Conservation (phyloP, 2,113 vertebrate species). For the Scartelaos histophorus region DNA sequence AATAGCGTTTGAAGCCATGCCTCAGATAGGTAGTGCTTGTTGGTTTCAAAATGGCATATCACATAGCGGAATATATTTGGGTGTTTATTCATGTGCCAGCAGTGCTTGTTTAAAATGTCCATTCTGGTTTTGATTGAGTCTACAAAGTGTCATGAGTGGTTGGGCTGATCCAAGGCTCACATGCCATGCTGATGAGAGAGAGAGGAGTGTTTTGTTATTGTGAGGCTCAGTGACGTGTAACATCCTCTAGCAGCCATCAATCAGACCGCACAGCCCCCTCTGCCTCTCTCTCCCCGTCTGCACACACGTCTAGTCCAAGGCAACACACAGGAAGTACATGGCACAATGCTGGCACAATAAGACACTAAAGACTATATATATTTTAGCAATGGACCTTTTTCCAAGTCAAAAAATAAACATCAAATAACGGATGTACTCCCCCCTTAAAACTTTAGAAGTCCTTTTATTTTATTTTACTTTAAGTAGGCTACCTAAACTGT, state of each 20-base stretch:
- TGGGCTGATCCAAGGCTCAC: slow-evolving; percentile 9
- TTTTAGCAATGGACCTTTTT: too few relatives aligned
- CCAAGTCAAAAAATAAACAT: too few relatives aligned
- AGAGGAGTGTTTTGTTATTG: slow-evolving; percentile 72
- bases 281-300: slow-evolving; percentile 39
- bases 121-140: slow-evolving; percentile 1
- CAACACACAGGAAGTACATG: slow-evolving; percentile 48
- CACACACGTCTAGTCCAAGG: slow-evolving; percentile 20
- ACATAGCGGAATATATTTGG: neutral
- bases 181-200: slow-evolving; percentile 27
- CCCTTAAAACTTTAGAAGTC: too few relatives aligned
- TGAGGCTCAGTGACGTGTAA: slow-evolving; percentile 65
- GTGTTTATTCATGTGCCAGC: neutral
- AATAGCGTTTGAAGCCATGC: neutral
- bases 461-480: too few relatives aligned
- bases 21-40: neutral
- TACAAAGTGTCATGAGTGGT: neutral
- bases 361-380: slow-evolving; percentile 9
- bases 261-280: slow-evolving; percentile 12
- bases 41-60: neutral
- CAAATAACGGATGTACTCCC: too few relatives aligned
- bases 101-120: neutral
- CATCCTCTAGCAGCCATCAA: slow-evolving; percentile 44
- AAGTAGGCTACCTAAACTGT: too few relatives aligned
- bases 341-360: slow-evolving; percentile 46